phyloP scores from a whole-genome alignment of 2,113 vertebrate species.

The Lepus timidus region DNA sequence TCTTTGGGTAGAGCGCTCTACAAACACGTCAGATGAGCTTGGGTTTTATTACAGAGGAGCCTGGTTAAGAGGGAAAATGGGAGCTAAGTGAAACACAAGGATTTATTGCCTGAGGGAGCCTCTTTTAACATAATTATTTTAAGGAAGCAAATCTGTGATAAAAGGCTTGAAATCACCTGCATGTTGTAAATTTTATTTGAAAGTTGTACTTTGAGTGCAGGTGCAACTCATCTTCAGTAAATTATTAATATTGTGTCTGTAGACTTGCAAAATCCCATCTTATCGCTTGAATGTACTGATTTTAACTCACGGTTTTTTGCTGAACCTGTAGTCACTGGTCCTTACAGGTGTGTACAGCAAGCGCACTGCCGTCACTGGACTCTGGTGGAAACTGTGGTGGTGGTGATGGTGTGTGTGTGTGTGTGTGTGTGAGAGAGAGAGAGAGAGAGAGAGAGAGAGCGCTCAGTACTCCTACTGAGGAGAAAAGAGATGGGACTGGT shows the following conservation, averaged over 20 bases:
- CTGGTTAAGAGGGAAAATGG: conserved; percentile 43
- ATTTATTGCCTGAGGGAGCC: conserved; percentile 70
- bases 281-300: not conserved
- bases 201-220: conserved; percentile 54
- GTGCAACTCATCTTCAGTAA: conserved; percentile 64
- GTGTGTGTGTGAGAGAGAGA: no score
- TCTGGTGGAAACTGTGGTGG: not conserved
- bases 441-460: no score
- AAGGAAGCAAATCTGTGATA: conserved; percentile 66
- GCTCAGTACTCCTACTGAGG: not conserved
- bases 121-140: conserved; percentile 68
- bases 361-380: no score
- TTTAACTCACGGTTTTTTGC: not conserved
- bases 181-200: conserved; percentile 54
- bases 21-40: conserved; percentile 65
- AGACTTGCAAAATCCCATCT: not conserved
- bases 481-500: not conserved
- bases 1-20: conserved; percentile 71
- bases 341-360: not conserved
- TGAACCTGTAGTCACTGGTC: not conserved
- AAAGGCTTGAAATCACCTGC: conserved; percentile 44
- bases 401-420: no score
- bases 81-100: conserved; percentile 50
- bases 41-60: conserved; percentile 65
- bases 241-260: conserved; percentile 58